Evolutionary conservation across 2,113 vertebrate species (phyloP).

Genomic region (Gracilinanus agilis): DNA sequence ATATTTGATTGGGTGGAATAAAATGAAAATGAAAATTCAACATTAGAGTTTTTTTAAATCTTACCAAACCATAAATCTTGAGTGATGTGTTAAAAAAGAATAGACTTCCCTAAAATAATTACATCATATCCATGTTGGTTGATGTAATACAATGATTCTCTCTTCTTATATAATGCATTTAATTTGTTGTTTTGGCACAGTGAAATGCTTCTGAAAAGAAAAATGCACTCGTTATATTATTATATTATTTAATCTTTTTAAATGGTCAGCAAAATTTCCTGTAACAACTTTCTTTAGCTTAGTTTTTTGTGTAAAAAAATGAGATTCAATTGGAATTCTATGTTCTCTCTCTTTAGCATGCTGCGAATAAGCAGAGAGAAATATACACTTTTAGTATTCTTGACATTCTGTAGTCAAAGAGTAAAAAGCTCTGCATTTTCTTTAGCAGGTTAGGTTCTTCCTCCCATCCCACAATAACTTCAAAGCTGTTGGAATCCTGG

Average conservation of each 20-base stretch:
- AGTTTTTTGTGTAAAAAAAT: constrained; percentile 57
- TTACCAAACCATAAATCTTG: background rate
- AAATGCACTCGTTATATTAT: constrained; percentile 1
- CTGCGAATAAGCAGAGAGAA: background rate
- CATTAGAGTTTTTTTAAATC: background rate
- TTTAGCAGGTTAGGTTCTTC: constrained; percentile 30
- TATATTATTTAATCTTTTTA: constrained; percentile 46
- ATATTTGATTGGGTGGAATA: constrained; percentile 36
- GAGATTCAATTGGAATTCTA: constrained; percentile 14
- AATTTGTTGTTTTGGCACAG: constrained; percentile 44
- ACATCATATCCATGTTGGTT: constrained; percentile 16
- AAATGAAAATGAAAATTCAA: background rate
- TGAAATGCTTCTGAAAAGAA: constrained; percentile 42
- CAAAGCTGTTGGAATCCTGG: background rate
- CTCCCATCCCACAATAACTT: constrained; percentile 21
- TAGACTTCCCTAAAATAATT: constrained; percentile 7
- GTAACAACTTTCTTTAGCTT: constrained; percentile 51
- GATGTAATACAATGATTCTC: background rate
- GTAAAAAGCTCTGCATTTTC: background rate
- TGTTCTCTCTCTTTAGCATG: constrained; percentile 18
- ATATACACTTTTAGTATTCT: background rate
- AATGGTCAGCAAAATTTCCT: constrained; percentile 55
- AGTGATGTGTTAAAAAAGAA: background rate
- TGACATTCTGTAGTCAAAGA: background rate
- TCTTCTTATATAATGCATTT: constrained; percentile 11